Evolutionary conservation across 1,140 invertebrate genomes (phyloP), one percentile per base, ranked within the genome.

Genomic region (Patella vulgata): DNA sequence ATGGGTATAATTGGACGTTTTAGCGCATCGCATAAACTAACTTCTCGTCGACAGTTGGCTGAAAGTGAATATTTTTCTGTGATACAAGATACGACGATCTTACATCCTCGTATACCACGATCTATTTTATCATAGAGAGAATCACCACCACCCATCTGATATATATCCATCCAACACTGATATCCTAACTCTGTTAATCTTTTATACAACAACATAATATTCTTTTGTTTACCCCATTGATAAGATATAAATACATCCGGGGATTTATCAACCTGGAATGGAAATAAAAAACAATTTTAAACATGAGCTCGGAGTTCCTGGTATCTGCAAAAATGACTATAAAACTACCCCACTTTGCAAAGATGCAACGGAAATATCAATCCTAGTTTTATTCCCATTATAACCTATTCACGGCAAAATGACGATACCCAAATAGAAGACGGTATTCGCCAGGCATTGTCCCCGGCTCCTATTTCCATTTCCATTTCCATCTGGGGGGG

Each of bases 41-140:
- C 73, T 54, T 82, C 79, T 46, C 75, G 57, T n/a, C 79, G 48
- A 61, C 81, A 83, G 59, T 81, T 82, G 17, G 73, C 68, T 9
- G 81, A 83, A 27, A 76, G 19, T 8, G 78, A 54, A 64, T 82
- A 83, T 61, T 82, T 83, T 8, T 65, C 53, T 33, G 80, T 83
- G 28, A 83, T 61, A 48, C 78, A 83, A 2, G 73, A 66, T 9
- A 82, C 25, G 2, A 81, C 67, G 14, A 82, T 64, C 39, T 72
- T 71, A 59, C 71, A 74, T 11, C 72, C 73, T 25, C 81, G 55
- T 25, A 83, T 60, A 21, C 80, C 81, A 12, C 61, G 52, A 68
- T 83, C 81, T 50, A 83, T 83, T 64, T 80, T 81, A 48, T 78
- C 77, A 58, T 78, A 83, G 9, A 83, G 64, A 1, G 79, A 81